Base-by-base conservation (phyloP, 2,797 vertebrate genomes). In the Enteromius unitaeniatus region DNA sequence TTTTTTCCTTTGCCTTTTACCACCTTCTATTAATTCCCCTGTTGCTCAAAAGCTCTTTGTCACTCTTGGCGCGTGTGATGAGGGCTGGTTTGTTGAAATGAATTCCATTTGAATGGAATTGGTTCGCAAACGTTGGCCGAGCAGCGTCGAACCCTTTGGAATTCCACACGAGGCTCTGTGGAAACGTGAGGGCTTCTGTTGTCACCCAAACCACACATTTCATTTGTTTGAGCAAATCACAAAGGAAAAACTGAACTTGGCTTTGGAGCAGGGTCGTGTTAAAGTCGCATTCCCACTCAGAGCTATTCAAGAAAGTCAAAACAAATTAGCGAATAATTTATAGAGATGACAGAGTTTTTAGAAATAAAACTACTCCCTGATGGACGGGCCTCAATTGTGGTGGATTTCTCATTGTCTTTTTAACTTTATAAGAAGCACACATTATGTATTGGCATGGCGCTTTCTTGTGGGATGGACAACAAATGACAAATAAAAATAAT, bases 311-410 rank as follows among this genome's bases (percentile, higher is more conserved):
- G 49, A 60, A 83, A 88, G 88, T 85, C 86, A 90, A 89, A 91
- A 89, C 85, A 88, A 89, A 89, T 89, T 84, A 89, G 83, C 75
- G 86, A 84, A 53, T 82, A 79, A 82, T 88, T 42, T 87, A 88
- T 87, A 83, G 64, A 78, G 87, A 88, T 86, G 85, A 83, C 82
- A 85, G 68, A 83, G 17, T 81, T 58, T 85, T 86, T 87, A 82
- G 88, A 87, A 92, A 88, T 86, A 88, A 78, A 89, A 78, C 47
- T 55, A 55, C 62, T 88, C 88, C 87, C 87, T 78, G 77, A 76
- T 87, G 87, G 89, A 78, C 51, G 1, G 47, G 72, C 84, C 86
- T 79, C 77, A 85, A 86, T 74, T 87, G 73, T 83, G 72, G 67
- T 55, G 73, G 60, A 53, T 73, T 53, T 26, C 49, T 72, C 55